Evolutionary conservation across 2,888 invertebrate species (phyloP).

Genomic region (Melanargia galathea): DNA sequence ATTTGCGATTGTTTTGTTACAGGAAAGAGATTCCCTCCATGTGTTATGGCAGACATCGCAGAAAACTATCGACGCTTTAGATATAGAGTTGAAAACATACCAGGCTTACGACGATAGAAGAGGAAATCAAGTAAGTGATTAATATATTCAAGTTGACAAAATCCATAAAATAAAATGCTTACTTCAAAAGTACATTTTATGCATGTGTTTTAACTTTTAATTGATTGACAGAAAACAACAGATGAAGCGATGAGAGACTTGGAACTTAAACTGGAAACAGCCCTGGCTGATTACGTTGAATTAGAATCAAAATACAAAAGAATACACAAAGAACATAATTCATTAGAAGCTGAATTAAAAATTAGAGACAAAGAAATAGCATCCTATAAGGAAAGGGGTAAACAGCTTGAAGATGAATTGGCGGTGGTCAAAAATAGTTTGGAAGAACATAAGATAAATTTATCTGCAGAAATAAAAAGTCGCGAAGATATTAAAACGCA

Average conservation of each 20-base stretch:
- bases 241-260: constrained; percentile 79
- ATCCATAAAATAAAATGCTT: constrained; percentile 6
- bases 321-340: constrained; percentile 49
- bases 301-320: constrained; percentile 71
- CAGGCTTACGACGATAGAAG: constrained; percentile 62
- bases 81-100: constrained; percentile 84
- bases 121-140: constrained; percentile 53
- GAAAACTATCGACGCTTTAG: constrained; percentile 85
- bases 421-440: constrained; percentile 53
- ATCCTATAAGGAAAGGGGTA: constrained; percentile 66
- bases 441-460: constrained; percentile 62
- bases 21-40: constrained; percentile 86
- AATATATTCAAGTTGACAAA: constrained; percentile 14
- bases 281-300: constrained; percentile 77
- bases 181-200: too few species aligned
- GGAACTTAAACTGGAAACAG: constrained; percentile 79
- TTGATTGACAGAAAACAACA: constrained; percentile 61
- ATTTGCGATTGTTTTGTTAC: constrained; percentile 35
- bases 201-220: constrained; percentile 23
- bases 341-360: constrained; percentile 58
- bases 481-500: constrained; percentile 62
- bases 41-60: constrained; percentile 86
- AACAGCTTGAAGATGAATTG: constrained; percentile 56
- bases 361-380: constrained; percentile 72
- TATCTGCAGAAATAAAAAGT: constrained; percentile 62